phyloP scores from a whole-genome alignment of 2,113 vertebrate species.

The Campylomormyrus numenius region DNA sequence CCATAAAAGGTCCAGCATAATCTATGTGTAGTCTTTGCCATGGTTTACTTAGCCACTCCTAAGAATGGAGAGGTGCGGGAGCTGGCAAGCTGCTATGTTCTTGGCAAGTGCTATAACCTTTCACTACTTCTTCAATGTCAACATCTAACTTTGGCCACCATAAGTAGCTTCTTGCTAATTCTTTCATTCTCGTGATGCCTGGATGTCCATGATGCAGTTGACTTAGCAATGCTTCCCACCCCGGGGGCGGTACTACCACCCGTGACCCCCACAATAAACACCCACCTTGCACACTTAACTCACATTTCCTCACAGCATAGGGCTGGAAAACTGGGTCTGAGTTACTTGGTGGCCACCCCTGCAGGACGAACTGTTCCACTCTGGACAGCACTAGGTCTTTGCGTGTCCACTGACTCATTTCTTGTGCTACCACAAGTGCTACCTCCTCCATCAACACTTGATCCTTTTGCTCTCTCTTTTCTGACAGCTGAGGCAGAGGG shows the following conservation, averaged over 20 bases:
- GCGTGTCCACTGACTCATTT: not conserved
- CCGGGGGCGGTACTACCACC: not conserved
- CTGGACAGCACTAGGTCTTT: not conserved
- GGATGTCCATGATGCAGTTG: not conserved
- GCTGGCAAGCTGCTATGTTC: not conserved
- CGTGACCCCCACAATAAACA: not conserved
- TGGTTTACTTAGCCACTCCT: conserved; percentile 15
- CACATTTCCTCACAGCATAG: not conserved
- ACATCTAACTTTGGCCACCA: conserved; percentile 27
- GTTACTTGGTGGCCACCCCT: not conserved
- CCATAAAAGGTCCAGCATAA: conserved; percentile 22
- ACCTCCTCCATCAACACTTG: not conserved
- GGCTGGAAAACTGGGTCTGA: not conserved
- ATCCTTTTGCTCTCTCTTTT: not conserved
- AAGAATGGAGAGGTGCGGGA: not conserved
- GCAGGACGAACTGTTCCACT: not conserved
- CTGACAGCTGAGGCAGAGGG: not conserved
- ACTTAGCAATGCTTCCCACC: not conserved
- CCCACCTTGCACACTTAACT: not conserved
- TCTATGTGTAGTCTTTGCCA: conserved; percentile 24
- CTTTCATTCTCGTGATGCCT: conserved; percentile 19
- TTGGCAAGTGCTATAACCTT: not conserved
- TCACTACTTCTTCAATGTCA: conserved; percentile 16
- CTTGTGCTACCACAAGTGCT: not conserved
- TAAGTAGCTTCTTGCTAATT: conserved; percentile 18